Evolutionary conservation across 2,888 invertebrate genomes (phyloP).

Genomic region (Heliconius hortense): DNA sequence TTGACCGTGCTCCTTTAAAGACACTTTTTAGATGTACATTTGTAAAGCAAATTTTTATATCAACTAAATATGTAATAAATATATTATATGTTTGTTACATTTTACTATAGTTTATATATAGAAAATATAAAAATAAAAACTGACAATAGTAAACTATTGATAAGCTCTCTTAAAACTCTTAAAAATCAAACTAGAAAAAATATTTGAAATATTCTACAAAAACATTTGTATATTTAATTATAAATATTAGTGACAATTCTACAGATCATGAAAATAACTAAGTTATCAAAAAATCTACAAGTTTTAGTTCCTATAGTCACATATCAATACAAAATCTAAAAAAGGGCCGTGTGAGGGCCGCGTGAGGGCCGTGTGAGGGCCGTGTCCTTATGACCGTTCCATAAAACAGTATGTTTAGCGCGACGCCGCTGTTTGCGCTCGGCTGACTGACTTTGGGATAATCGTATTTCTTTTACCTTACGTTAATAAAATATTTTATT

Average conservation of each 20-base stretch:
- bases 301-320: too few relatives aligned
- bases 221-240: neutral
- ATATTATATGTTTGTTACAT: neutral
- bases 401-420: constrained; percentile 17
- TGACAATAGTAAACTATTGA: too few relatives aligned
- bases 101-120: neutral
- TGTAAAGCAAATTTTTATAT: neutral
- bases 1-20: neutral
- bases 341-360: neutral
- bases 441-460: constrained; percentile 22
- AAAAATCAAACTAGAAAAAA: neutral
- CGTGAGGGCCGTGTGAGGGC: neutral
- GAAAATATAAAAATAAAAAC: too few relatives aligned
- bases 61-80: neutral
- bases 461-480: constrained; percentile 9
- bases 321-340: neutral
- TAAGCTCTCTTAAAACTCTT: neutral
- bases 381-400: neutral
- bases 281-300: too few relatives aligned
- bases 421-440: constrained; percentile 14
- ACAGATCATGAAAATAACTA: too few relatives aligned
- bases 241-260: neutral
- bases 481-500: constrained; percentile 19
- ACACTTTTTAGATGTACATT: neutral
- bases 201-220: neutral